A percentile compares a stretch with the other conserved stretches of the same genome.
Conservation (phyloP, 2,888 invertebrate species). For the Plutella xylostella region DNA sequence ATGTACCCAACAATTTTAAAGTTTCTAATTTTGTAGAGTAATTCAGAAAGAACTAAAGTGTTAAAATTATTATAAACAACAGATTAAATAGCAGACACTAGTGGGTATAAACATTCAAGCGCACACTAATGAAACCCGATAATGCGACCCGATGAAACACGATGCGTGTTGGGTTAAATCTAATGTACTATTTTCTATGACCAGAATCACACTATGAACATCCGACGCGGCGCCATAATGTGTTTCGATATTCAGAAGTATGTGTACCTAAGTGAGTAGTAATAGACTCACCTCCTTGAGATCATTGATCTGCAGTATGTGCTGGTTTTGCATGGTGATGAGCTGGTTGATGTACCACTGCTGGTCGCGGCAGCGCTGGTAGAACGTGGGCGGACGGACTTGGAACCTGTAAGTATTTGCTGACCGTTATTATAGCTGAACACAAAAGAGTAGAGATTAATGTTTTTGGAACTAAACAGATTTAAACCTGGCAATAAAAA, state of each 20-base stretch:
- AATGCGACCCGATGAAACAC: background rate
- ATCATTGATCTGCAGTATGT: slow-evolving; percentile 84
- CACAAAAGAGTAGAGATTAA: too few relatives aligned
- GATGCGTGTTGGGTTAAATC: background rate
- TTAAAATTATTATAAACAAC: too few relatives aligned
- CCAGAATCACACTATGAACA: background rate
- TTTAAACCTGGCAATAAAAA: too few relatives aligned
- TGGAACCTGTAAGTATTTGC: slow-evolving; percentile 85
- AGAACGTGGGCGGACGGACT: slow-evolving; percentile 93
- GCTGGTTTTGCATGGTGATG: slow-evolving; percentile 82
- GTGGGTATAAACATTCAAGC: too few relatives aligned
- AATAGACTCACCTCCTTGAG: slow-evolving; percentile 76
- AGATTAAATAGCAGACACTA: too few relatives aligned
- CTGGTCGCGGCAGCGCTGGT: slow-evolving; percentile 92
- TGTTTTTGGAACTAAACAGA: too few relatives aligned
- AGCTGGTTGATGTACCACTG: slow-evolving; percentile 93
- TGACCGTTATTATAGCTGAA: too few relatives aligned
- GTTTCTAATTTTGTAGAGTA: too few relatives aligned
- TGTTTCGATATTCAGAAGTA: too few relatives aligned
- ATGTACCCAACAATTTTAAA: too few relatives aligned
- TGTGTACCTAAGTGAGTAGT: background rate
- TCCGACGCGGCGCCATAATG: background rate
- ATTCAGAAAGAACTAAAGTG: too few relatives aligned
- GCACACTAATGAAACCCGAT: background rate
- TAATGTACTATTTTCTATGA: background rate